Conservation (phyloP, 1,140 invertebrate genomes). For the Anoplophora glabripennis region DNA sequence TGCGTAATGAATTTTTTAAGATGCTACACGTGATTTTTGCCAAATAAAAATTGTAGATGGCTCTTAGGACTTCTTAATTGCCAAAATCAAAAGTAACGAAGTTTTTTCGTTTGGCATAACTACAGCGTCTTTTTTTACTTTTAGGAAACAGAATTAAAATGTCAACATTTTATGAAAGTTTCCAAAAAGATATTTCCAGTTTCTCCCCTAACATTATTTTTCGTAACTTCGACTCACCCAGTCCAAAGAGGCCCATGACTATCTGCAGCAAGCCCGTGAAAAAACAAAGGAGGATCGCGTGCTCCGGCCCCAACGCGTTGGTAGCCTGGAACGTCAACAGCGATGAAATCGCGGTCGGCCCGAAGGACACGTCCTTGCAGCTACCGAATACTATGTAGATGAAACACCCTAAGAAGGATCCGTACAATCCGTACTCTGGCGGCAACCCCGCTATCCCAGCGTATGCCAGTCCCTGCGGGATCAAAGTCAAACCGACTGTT, state of each 20-base stretch:
- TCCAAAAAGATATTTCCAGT: too few species aligned
- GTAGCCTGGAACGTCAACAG: slow-evolving; percentile 76
- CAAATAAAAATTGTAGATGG: too few species aligned
- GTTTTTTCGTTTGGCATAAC: too few species aligned
- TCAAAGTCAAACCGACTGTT: slow-evolving; percentile 76
- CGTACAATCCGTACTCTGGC: slow-evolving; percentile 83
- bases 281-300: slow-evolving; percentile 79
- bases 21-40: too few species aligned
- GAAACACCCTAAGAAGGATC: slow-evolving; percentile 87
- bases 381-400: slow-evolving; percentile 89
- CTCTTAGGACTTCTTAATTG: too few species aligned
- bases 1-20: too few species aligned
- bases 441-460: slow-evolving; percentile 78
- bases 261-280: slow-evolving; percentile 77
- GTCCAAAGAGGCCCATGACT: slow-evolving; percentile 80
- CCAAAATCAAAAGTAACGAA: too few species aligned
- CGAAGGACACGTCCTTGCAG: slow-evolving; percentile 86
- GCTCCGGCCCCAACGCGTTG: slow-evolving; percentile 62
- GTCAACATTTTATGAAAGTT: too few species aligned
- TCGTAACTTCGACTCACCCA: slow-evolving; percentile 62
- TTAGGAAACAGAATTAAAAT: too few species aligned
- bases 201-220: too few species aligned
- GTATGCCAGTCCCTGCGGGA: slow-evolving; percentile 78
- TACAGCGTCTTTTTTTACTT: too few species aligned
- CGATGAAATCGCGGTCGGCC: slow-evolving; percentile 81